Percentiles rank a stretch among this genome's conserved stretches.
These are phyloP conservation scores for Cardiocondyla obscurior DNA, from an alignment of 1,140 invertebrate genomes.

Conservation along the genomic window DNA sequence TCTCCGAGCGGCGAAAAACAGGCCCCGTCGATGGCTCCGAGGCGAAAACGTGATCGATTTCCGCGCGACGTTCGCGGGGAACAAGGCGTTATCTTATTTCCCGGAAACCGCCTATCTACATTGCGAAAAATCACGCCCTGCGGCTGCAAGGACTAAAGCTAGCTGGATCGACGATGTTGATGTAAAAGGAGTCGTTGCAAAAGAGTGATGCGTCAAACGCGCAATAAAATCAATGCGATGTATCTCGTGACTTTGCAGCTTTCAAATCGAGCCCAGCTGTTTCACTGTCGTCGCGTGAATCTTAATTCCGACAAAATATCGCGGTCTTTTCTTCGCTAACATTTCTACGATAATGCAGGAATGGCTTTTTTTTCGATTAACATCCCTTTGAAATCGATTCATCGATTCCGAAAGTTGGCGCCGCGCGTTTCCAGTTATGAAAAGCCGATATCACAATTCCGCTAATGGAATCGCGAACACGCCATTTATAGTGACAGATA, in stretches of 20 bases:
- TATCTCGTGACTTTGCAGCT: not conserved
- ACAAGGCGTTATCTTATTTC: slow-evolving; percentile 49
- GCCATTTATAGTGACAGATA: slow-evolving; percentile 44
- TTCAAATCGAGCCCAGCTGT: slow-evolving; percentile 6
- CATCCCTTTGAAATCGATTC: not conserved
- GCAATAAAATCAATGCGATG: slow-evolving; percentile 2
- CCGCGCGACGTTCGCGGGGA: not conserved
- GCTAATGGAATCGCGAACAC: slow-evolving; percentile 44
- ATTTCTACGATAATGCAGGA: not conserved
- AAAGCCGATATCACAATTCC: slow-evolving; percentile 51
- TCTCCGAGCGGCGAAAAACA: slow-evolving; percentile 14
- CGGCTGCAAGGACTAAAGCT: not conserved
- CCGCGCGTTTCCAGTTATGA: slow-evolving; percentile 1
- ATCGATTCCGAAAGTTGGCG: slow-evolving; percentile 14
- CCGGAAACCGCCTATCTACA: slow-evolving; percentile 22
- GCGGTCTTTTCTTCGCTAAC: slow-evolving; percentile 12
- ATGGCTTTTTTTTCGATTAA: not conserved
- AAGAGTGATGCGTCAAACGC: not conserved
- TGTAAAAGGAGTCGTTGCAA: not conserved
- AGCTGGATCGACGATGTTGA: not conserved
- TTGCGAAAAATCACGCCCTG: not conserved
- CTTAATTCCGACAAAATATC: slow-evolving; percentile 1
- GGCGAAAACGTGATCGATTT: slow-evolving; percentile 41
- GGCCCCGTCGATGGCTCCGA: slow-evolving; percentile 14
- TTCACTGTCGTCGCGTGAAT: not conserved